A percentile compares a stretch with the other conserved stretches of the same genome.
These are phyloP conservation scores for Ornithoptera priamus DNA, from an alignment of 2,888 invertebrate species.

Conservation along the genomic window DNA sequence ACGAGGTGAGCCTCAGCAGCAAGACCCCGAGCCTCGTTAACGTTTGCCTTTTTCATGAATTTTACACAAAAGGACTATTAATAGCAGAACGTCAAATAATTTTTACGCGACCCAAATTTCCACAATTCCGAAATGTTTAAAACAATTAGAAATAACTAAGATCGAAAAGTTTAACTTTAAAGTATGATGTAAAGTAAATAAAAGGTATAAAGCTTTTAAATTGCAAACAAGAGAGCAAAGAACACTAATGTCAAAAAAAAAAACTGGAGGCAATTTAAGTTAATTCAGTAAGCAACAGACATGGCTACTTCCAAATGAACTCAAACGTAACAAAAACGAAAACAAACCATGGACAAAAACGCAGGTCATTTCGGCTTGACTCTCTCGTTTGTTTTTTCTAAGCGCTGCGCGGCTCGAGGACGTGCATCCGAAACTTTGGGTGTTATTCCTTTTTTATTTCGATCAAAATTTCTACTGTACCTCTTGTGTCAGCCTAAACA, in stretches of 20 bases:
- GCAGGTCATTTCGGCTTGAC: slow-evolving; percentile 77
- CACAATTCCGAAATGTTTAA: not conserved
- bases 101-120: not conserved
- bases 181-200: not conserved
- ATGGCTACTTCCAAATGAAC: slow-evolving; percentile 79
- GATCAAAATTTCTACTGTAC: slow-evolving; percentile 66
- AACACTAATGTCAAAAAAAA: slow-evolving; percentile 60
- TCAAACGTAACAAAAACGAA: slow-evolving; percentile 78
- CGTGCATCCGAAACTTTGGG: slow-evolving; percentile 77
- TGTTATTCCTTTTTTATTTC: slow-evolving; percentile 58
- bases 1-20: slow-evolving; percentile 53
- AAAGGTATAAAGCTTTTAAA: slow-evolving; percentile 15
- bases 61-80: slow-evolving; percentile 28
- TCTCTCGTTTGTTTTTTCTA: slow-evolving; percentile 77
- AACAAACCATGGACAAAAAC: slow-evolving; percentile 78
- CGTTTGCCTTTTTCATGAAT: slow-evolving; percentile 51
- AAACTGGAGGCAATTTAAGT: slow-evolving; percentile 73
- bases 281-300: slow-evolving; percentile 78
- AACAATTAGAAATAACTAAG: not conserved
- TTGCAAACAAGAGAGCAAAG: slow-evolving; percentile 41
- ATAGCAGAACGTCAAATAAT: not conserved
- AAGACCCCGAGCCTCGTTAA: slow-evolving; percentile 36
- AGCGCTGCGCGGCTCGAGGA: slow-evolving; percentile 64
- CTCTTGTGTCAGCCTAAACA: slow-evolving; percentile 68
- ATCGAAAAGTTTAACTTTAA: not conserved